These are phyloP conservation scores for Sicus ferrugineus DNA, from an alignment of 2,888 invertebrate genomes.

Conservation along the genomic window DNA sequence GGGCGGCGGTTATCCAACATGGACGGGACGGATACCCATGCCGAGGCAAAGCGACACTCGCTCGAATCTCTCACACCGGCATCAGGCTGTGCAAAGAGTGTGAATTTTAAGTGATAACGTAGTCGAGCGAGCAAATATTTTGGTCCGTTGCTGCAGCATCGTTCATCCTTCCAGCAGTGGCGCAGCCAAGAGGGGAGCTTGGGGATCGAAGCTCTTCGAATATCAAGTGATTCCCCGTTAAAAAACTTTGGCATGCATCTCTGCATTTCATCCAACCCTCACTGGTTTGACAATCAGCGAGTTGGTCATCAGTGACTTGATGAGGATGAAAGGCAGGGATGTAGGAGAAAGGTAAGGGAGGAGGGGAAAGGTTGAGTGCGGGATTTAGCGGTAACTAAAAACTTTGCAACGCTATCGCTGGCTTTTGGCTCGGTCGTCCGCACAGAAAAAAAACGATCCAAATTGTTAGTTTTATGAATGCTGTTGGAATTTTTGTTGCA, in stretches of 20 bases:
- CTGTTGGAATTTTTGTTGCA: not conserved
- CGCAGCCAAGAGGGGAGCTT: too few relatives aligned
- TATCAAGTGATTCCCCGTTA: not conserved
- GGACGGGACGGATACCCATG: too few relatives aligned
- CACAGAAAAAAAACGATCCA: not conserved
- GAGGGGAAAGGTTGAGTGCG: not conserved
- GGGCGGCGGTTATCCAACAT: not conserved
- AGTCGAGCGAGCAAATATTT: not conserved
- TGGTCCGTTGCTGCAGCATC: not conserved
- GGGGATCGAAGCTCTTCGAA: too few relatives aligned
- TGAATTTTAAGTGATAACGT: constrained; percentile 15
- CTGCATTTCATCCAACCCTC: not conserved
- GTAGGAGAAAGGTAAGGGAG: not conserved
- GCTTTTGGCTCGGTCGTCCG: not conserved
- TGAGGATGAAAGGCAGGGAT: not conserved
- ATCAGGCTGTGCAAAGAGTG: constrained; percentile 6
- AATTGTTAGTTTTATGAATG: constrained; percentile 4
- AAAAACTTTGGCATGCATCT: not conserved
- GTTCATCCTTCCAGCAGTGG: too few relatives aligned
- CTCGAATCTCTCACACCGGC: not conserved
- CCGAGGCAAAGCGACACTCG: not conserved
- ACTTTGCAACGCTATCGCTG: not conserved
- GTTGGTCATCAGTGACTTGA: constrained; percentile 6
- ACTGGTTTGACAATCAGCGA: not conserved
- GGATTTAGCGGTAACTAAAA: not conserved